A percentile compares a stretch with the other conserved stretches of the same genome.
Conservation (phyloP, 2,113 vertebrate species). For the Talpa occidentalis region DNA sequence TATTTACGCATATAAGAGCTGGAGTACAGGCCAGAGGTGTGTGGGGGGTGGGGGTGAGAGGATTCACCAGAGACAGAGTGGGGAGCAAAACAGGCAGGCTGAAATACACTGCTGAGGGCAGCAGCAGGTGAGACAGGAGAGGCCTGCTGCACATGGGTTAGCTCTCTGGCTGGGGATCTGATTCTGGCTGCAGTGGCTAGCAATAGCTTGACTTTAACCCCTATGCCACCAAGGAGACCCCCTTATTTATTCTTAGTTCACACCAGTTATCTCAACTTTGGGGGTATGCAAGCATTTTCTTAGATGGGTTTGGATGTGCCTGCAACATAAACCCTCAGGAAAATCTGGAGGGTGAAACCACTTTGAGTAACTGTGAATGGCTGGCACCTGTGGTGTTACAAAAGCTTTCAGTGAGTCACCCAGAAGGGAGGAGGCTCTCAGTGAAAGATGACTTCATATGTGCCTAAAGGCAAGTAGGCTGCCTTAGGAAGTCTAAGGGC, state of each 20-base stretch:
- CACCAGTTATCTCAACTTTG: background rate
- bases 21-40: too few species aligned
- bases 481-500: background rate
- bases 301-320: background rate
- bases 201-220: too few species aligned
- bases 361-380: constrained; percentile 31
- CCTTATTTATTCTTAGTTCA: background rate
- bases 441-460: background rate
- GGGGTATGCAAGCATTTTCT: background rate
- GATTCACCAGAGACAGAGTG: too few species aligned
- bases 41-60: too few species aligned
- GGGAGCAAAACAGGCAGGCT: too few species aligned
- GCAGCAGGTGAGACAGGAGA: too few species aligned
- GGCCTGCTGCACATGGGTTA: too few species aligned
- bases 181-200: too few species aligned
- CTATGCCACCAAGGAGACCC: too few species aligned
- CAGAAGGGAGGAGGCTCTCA: background rate
- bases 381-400: background rate
- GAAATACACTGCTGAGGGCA: too few species aligned
- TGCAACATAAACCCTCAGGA: constrained; percentile 5
- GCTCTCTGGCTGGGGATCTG: too few species aligned
- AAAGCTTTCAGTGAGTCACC: background rate
- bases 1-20: too few species aligned
- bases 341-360: constrained; percentile 20
- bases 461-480: background rate